These are phyloP conservation scores for Chelonoidis abingdonii DNA, from an alignment of 2,113 vertebrate genomes.

Conservation along the genomic window DNA sequence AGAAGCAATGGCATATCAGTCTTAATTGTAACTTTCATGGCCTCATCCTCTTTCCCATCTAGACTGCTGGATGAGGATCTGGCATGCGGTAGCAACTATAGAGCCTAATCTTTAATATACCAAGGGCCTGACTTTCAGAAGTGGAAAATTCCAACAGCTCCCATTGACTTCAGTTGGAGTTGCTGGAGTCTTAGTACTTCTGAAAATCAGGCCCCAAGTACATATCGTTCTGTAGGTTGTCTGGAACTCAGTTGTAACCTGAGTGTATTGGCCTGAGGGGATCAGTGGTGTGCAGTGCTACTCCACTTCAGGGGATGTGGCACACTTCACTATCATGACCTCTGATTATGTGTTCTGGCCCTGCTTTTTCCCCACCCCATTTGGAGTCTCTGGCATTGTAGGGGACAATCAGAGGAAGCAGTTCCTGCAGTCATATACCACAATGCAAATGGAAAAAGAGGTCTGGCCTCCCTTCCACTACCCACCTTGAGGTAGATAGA, in stretches of 20 bases:
- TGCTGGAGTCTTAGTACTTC: neutral
- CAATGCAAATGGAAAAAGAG: neutral
- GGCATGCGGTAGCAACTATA: neutral
- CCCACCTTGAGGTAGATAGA: neutral
- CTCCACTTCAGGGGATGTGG: neutral
- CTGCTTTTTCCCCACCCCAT: neutral
- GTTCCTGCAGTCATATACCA: neutral
- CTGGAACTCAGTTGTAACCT: neutral
- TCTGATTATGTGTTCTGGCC: neutral
- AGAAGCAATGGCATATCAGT: fast-evolving
- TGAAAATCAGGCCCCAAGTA: neutral
- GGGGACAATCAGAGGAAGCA: neutral
- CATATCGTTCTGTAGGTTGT: neutral
- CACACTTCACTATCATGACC: neutral
- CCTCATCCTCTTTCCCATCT: neutral
- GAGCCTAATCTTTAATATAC: neutral
- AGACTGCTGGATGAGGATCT: fast-evolving
- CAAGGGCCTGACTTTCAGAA: neutral
- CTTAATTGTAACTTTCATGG: neutral
- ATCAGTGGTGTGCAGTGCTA: neutral
- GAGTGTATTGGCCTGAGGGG: neutral
- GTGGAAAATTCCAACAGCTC: neutral
- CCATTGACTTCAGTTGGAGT: neutral
- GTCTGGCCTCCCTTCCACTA: neutral
- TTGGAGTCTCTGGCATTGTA: neutral